phyloP scores from a whole-genome alignment of 2,113 vertebrate species.

The Cyprinus carpio region DNA sequence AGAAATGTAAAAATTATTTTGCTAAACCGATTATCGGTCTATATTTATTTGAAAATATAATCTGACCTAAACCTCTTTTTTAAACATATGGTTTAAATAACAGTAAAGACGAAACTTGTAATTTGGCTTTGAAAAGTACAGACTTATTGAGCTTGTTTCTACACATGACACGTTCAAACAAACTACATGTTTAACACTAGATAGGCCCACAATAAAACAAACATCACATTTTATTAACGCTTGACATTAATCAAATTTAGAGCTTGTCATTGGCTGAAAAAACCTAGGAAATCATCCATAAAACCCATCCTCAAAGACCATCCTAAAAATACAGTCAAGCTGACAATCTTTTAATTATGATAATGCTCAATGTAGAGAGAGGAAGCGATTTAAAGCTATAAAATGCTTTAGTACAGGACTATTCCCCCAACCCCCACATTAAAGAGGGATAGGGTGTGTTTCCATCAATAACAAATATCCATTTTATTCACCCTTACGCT shows the following conservation, averaged over 20 bases:
- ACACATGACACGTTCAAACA: neutral
- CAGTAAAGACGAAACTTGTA: neutral
- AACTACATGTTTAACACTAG: neutral
- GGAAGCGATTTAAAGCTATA: neutral
- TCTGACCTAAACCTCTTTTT: neutral
- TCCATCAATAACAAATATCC: neutral
- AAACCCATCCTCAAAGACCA: neutral
- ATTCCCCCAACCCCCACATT: conserved; percentile 39
- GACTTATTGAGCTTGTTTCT: neutral
- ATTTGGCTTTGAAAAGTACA: neutral
- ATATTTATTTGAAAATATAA: neutral
- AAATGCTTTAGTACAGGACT: conserved; percentile 20
- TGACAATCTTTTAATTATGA: neutral
- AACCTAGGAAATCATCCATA: neutral
- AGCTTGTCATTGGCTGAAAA: conserved; percentile 2
- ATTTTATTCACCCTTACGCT: neutral
- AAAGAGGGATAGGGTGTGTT: conserved; percentile 15
- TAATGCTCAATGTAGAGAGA: neutral
- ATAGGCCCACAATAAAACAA: neutral
- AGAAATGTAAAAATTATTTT: neutral
- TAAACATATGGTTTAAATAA: neutral
- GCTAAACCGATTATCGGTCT: neutral
- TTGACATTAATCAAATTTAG: neutral
- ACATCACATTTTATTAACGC: neutral
- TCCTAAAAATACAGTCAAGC: neutral